Evolutionary conservation across 2,797 vertebrate species (phyloP), one percentile per base, ranked within the genome.

Genomic region (Cossypha dichroa): DNA sequence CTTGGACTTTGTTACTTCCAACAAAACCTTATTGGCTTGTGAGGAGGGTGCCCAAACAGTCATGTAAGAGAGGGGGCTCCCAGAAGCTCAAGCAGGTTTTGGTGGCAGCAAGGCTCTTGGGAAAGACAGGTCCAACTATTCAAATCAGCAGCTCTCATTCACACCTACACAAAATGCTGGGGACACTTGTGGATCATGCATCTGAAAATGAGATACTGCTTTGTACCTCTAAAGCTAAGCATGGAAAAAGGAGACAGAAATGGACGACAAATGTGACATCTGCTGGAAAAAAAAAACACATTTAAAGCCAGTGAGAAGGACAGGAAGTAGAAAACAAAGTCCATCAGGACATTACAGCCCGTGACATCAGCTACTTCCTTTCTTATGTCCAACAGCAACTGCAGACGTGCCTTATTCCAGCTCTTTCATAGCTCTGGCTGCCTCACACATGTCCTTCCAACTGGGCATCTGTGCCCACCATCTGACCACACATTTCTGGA

Each of bases 321-420:
- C 43, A 81, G 90, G 87, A 92, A 85, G 28, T 6, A 72, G 63
- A 81, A 87, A 73, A 94, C 58, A 63, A 59, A 93, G 49, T 49
- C 6, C 1, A 64, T 46, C 2, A 4, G 63, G 70, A 83, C 31
- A 25, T 89, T 75, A 62, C n/a, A 75, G 84, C 45, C 38, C 0
- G 0, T 94, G 91, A 93, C 63, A 91, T 94, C 91, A 88, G 86
- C 56, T 68, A 58, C 15, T 93, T 95, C 96, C 95, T 93, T 72
- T 93, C 87, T 41, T 72, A 40, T 22, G 60, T 86, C 1, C 3
- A 80, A 70, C 49, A 85, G 72, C n/a, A 28, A 58, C 66, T 72
- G 85, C 62, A 83, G 93, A 91, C 19, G 1, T 88, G 85, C 88
- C 81, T 67, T 21, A 88, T 15, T 51, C 45, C 84, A 80, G 55